Evolutionary conservation across 2,797 vertebrate species (phyloP).

Genomic region (Myripristis murdjan): DNA sequence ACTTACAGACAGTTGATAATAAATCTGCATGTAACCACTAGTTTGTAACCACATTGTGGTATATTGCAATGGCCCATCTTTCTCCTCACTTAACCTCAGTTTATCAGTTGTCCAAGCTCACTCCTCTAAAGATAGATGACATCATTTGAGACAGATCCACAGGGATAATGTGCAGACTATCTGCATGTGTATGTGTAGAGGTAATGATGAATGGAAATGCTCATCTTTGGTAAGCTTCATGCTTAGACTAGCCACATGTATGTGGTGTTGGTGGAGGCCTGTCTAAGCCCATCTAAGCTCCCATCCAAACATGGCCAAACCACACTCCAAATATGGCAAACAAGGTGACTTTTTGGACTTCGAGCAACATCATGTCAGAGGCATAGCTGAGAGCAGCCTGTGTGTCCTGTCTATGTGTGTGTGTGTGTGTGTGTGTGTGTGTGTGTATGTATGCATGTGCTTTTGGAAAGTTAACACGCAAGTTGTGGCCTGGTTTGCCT

Average conservation of each 20-base stretch:
- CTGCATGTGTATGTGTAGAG: not conserved
- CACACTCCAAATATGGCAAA: slow-evolving; percentile 26
- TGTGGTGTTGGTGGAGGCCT: slow-evolving; percentile 39
- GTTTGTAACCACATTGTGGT: not conserved
- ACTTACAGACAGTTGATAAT: not conserved
- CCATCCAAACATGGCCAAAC: slow-evolving; percentile 68
- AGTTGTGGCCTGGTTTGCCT: slow-evolving; percentile 69
- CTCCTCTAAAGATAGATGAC: slow-evolving; percentile 7
- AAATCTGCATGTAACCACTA: slow-evolving; percentile 12
- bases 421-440: too few relatives aligned
- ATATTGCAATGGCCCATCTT: slow-evolving; percentile 10
- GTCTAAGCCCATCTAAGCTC: slow-evolving; percentile 42
- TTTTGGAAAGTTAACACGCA: slow-evolving; percentile 24
- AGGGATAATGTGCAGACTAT: slow-evolving; percentile 25
- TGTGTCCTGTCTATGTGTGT: slow-evolving; percentile 4
- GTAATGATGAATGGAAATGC: slow-evolving; percentile 18
- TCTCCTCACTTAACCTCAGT: slow-evolving; percentile 2
- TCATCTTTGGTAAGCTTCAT: slow-evolving; percentile 7
- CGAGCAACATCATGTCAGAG: not conserved
- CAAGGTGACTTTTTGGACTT: slow-evolving; percentile 45
- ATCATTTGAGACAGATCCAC: slow-evolving; percentile 25
- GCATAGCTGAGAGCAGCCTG: not conserved
- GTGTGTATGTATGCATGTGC: not conserved
- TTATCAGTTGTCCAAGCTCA: slow-evolving; percentile 30
- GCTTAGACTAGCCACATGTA: slow-evolving; percentile 17